Evolutionary conservation across 2,888 invertebrate species (phyloP), one percentile per base, ranked within the genome.

Genomic region (Polydesmus complanatus): DNA sequence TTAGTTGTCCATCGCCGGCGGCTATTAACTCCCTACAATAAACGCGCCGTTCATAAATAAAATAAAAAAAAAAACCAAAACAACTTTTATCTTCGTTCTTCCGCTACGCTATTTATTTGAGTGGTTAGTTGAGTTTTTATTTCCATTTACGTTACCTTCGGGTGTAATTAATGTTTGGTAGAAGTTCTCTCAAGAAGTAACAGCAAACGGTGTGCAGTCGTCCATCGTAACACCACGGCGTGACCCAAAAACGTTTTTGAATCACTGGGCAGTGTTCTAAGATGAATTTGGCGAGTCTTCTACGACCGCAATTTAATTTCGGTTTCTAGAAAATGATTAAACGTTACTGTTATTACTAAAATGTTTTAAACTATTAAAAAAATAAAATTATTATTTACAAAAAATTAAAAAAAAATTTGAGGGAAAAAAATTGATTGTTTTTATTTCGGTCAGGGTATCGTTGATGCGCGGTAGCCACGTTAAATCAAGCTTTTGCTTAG

Each of bases 101-200:
- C 37, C 37, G 14, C 14, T 37, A 37, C n/a, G n/a, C n/a, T n/a
- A n/a, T n/a, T n/a, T n/a, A n/a, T n/a, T n/a, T n/a, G n/a, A n/a
- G n/a, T n/a, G n/a, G n/a, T n/a, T n/a, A n/a, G n/a, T n/a, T n/a
- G n/a, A n/a, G n/a, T n/a, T n/a, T n/a, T n/a, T n/a, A n/a, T n/a
- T n/a, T n/a, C n/a, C n/a, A n/a, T n/a, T n/a, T n/a, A n/a, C n/a
- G 5, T 54, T 54, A 54, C 59, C 59, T 27, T 22, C 48, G 27
- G 37, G 59, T 59, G 47, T 59, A 59, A 26, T 59, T 53, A 27
- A 59, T 59, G 19, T 27, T 27, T 23, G 59, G 59, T 21, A 59
- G 22, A 3, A 59, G 54, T 37, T 53, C 59, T 21, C 54, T 54
- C n/a, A 53, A 2, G 54, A 51, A 59, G 22, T 59, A 59, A 47